phyloP scores from a whole-genome alignment of 2,888 invertebrate species.

The Heterodera filipjevi region DNA sequence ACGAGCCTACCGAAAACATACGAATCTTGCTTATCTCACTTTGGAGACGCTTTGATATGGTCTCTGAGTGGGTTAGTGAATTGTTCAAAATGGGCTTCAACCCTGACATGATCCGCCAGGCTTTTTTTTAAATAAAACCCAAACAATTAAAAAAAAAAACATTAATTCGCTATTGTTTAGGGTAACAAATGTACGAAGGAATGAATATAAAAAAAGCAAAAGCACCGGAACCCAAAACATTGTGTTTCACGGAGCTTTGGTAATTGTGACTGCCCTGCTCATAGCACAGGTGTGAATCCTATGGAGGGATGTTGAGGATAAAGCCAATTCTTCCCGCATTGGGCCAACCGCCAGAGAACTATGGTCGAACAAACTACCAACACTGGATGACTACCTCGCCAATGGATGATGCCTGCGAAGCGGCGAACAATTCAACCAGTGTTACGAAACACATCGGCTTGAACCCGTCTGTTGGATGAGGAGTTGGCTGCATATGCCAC shows the following conservation, averaged over 20 bases:
- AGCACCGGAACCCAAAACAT: neutral
- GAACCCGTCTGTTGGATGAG: conserved; percentile 9
- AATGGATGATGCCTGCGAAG: conserved; percentile 14
- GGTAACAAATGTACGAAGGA: neutral
- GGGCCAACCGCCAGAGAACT: neutral
- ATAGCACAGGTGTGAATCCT: neutral
- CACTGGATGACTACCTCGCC: neutral
- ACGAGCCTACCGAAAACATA: conserved; percentile 6
- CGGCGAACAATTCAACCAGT: neutral
- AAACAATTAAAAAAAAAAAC: too few relatives aligned
- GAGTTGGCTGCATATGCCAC: neutral
- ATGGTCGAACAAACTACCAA: neutral
- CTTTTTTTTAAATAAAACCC: neutral
- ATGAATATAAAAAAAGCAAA: neutral
- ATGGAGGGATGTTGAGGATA: conserved; percentile 16
- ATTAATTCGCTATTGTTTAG: neutral
- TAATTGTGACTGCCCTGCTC: neutral
- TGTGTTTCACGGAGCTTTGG: neutral
- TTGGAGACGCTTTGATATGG: conserved; percentile 29
- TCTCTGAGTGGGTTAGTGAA: conserved; percentile 4
- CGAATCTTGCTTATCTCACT: conserved; percentile 8
- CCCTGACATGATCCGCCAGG: conserved; percentile 4
- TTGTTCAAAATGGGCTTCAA: conserved; percentile 14
- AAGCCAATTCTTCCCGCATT: neutral
- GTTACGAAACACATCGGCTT: conserved; percentile 8